phyloP scores from a whole-genome alignment of 2,113 vertebrate species.

The Chauna torquata region DNA sequence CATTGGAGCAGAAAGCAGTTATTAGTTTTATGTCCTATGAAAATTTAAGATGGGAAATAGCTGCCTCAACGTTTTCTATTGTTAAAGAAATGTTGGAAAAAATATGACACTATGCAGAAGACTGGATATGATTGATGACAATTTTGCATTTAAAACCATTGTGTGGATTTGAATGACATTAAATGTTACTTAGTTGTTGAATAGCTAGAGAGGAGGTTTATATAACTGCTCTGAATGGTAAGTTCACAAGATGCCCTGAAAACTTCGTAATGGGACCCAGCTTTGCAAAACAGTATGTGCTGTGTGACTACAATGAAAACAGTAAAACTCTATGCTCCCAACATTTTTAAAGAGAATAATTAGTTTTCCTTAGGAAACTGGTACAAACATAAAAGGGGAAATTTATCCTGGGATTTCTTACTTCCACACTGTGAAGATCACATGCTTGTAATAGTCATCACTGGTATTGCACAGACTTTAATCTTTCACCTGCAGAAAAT shows the following conservation, averaged over 20 bases:
- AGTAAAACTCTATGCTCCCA: neutral
- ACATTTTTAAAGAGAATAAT: neutral
- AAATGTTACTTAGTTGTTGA: neutral
- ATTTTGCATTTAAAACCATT: slow-evolving; percentile 22
- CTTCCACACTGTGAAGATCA: neutral
- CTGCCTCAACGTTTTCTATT: neutral
- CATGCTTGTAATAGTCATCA: neutral
- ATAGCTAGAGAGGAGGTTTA: neutral
- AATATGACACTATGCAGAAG: neutral
- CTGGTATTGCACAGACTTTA: neutral
- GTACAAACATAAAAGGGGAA: neutral
- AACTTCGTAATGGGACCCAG: neutral
- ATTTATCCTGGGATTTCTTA: neutral
- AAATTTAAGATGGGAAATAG: neutral
- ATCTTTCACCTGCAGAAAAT: neutral
- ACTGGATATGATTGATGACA: slow-evolving; percentile 15
- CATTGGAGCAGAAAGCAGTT: slow-evolving; percentile 3
- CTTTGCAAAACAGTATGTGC: neutral
- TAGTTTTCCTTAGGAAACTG: neutral
- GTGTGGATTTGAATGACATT: neutral
- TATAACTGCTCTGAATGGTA: neutral
- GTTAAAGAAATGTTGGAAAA: slow-evolving; percentile 9
- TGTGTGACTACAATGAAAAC: neutral
- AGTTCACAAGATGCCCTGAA: neutral
- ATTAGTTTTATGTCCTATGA: neutral